Evolutionary conservation across 2,113 vertebrate species (phyloP), one percentile per base, ranked within the genome.

Genomic region (Theristicus caerulescens): DNA sequence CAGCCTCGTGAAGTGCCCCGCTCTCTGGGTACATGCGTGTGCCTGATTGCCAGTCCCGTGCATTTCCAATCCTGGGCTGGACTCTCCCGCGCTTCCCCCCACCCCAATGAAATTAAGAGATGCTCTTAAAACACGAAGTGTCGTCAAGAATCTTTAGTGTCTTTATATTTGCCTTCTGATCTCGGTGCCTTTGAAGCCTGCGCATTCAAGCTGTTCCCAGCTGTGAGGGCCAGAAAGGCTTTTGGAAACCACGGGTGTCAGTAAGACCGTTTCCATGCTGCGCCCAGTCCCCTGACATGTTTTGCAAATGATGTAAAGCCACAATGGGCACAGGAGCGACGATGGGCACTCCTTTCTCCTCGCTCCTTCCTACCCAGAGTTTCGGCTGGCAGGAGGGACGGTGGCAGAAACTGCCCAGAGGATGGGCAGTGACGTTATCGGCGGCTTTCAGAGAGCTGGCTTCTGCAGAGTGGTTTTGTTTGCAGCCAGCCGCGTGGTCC

Each of bases 401-500:
- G 64, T 14, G 66, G 66, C 66, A 17, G n/a, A 13, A 62, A 22
- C 69, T 49, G 61, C 78, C 90, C 16, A 6, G 76, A 85, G 93
- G 86, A 51, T 13, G 64, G 90, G 92, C 82, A 52, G 71, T 13
- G 22, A 52, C 62, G 31, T 54, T 95, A 51, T 47, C 57, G 69
- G 73, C 3, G 2, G 36, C n/a, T 65, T 82, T 84, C 84, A 66
- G 95, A 40, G 88, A 12, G 25, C 18, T 13, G 94, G 69, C 94
- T 86, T 78, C 86, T 31, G 12, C 0, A 0, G 95, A 78, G 62
- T 0, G 36, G 84, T 62, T 95, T 91, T 97, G 95, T 97, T 95
- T 97, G 97, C 95, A 92, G 67, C 95, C 93, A 88, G 91, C 59
- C 29, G 5, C 59, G 2, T 32, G 93, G 86, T 96, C 93, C 96